Evolutionary conservation across 2,888 invertebrate species (phyloP), one percentile per base, ranked within the genome.

Genomic region (Abrostola tripartita): DNA sequence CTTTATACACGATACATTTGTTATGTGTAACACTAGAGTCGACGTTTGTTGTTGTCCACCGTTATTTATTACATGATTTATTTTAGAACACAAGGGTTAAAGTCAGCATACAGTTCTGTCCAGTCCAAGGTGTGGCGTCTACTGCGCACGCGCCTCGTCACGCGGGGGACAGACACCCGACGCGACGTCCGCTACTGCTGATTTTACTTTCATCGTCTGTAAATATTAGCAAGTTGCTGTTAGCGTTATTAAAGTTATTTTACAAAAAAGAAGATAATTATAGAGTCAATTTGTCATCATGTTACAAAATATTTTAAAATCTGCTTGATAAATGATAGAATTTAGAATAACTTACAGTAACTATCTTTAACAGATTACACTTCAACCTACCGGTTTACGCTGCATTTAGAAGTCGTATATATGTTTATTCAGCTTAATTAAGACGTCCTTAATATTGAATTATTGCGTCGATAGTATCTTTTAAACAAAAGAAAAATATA

Each of bases 91-190:
- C 44, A 24, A 24, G 4, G 8, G 8, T 24, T 44, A 44, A 14
- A 24, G 24, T 24, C 24, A 24, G 12, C 40, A 11, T 44, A 44
- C 12, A 44, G 14, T 42, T 42, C 12, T 24, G 24, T 24, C 24
- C 24, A 54, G 69, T 68, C 62, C 64, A 68, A 47, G 52, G 62
- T 47, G 49, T 61, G 65, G 54, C 56, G 61, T 61, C 84, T 90
- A 94, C 78, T 91, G 92, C 10, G 89, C 88, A 65, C 93, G 89
- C 76, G 90, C 85, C 79, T 88, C 92, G 86, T 96, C 96, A 96
- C 92, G 95, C 95, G 90, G 96, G 95, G 89, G 96, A 96, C 76
- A 96, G 92, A 90, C 96, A 96, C 84, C 96, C 96, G 95, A 96
- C 94, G 92, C 96, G 95, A 94, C 96, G 95, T 87, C 95, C 93